Conservation (phyloP, 2,113 vertebrate genomes). For the Rissa tridactyla region DNA sequence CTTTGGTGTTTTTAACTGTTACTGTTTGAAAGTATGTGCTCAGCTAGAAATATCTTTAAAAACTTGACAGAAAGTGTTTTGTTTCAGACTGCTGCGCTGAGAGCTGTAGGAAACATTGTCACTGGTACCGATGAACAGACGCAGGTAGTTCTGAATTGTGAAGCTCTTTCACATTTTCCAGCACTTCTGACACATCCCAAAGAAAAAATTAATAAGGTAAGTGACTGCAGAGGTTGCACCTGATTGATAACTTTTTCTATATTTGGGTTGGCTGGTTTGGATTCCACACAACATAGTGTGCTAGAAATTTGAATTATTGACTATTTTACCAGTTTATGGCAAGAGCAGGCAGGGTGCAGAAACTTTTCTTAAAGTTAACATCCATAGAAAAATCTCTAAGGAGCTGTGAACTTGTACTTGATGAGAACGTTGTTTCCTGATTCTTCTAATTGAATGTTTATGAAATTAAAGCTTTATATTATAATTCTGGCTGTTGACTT, state of each 20-base stretch:
- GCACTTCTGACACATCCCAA: conserved; percentile 96
- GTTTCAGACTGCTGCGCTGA: conserved; percentile 91
- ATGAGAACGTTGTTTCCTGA: background rate
- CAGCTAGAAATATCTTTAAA: background rate
- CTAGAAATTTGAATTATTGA: background rate
- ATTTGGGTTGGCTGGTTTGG: background rate
- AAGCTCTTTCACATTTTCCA: conserved; percentile 94
- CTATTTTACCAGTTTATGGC: background rate
- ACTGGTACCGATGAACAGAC: conserved; percentile 98
- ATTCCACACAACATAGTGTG: fast-evolving
- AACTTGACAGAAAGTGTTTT: background rate
- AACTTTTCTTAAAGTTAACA: background rate
- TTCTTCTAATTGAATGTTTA: background rate
- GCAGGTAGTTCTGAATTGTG: conserved; percentile 97
- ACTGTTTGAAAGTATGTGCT: background rate
- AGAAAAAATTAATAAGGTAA: conserved; percentile 99
- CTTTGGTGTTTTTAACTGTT: background rate
- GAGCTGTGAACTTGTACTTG: background rate
- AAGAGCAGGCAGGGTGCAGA: background rate
- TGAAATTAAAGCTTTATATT: background rate
- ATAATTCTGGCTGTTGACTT: background rate
- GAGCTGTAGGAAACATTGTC: conserved; percentile 98
- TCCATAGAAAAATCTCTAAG: background rate
- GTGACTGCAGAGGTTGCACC: background rate
- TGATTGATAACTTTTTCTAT: fast-evolving